These are phyloP conservation scores for Hydrotaea diabolus DNA, from an alignment of 2,888 invertebrate genomes.

Conservation along the genomic window DNA sequence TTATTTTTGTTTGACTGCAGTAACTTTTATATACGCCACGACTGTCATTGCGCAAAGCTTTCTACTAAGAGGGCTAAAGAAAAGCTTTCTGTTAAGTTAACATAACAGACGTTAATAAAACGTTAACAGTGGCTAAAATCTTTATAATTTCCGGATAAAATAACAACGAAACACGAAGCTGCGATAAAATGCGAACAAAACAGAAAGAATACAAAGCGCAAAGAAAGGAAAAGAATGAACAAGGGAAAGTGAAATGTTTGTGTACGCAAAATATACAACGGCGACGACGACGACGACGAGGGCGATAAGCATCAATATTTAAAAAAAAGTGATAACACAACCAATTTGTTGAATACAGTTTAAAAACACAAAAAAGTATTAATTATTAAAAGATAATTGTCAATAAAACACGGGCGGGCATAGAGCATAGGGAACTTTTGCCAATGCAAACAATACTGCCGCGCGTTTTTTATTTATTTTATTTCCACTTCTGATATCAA, in stretches of 20 bases:
- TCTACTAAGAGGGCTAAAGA: not conserved
- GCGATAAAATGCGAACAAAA: not conserved
- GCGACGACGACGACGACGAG: too few species aligned
- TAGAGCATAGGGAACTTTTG: not conserved
- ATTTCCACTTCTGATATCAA: too few species aligned
- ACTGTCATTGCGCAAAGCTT: not conserved
- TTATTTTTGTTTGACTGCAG: too few species aligned
- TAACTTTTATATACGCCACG: not conserved
- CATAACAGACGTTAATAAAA: not conserved
- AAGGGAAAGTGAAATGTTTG: constrained; percentile 4
- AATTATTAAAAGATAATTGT: not conserved
- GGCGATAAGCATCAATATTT: too few species aligned
- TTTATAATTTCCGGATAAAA: not conserved
- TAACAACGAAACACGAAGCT: not conserved
- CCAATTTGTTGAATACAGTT: not conserved
- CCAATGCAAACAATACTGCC: too few species aligned
- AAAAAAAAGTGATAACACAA: not conserved
- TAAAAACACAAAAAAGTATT: not conserved
- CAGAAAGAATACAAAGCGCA: not conserved
- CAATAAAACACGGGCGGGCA: not conserved
- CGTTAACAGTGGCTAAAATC: not conserved
- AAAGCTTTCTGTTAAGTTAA: not conserved
- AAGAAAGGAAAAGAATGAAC: not conserved
- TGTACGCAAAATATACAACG: not conserved
- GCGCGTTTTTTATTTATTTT: too few species aligned